These are phyloP conservation scores for Rhagoletis zephyria DNA, from an alignment of 1,140 invertebrate species.

Conservation along the genomic window DNA sequence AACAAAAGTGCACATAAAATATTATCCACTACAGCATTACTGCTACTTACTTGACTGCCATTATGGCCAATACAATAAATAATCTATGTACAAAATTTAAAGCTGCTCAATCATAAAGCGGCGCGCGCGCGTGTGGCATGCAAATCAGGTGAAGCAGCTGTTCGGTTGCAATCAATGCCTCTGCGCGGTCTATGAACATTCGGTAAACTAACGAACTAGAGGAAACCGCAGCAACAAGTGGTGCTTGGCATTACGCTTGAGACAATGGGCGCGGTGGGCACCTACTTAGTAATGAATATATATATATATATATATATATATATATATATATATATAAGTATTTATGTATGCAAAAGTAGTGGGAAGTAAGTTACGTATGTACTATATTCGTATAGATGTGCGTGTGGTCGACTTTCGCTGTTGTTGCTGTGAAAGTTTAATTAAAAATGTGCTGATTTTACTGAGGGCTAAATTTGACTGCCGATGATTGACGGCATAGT, in stretches of 20 bases:
- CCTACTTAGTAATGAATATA: neutral
- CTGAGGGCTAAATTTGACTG: neutral
- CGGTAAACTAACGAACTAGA: conserved; percentile 2
- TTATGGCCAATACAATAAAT: conserved; percentile 42
- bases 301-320: neutral
- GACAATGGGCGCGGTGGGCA: neutral
- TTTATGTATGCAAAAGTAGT: neutral
- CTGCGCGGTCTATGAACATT: neutral
- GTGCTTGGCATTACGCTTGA: neutral
- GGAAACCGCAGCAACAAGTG: neutral
- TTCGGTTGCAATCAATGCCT: neutral
- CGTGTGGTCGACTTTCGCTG: neutral
- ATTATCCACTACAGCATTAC: neutral
- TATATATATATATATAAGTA: neutral
- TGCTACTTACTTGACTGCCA: neutral
- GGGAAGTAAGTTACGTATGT: neutral
- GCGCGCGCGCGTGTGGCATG: conserved; percentile 17
- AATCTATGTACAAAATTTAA: conserved; percentile 10
- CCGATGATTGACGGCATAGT: neutral
- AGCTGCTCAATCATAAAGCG: conserved; percentile 5
- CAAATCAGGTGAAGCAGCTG: conserved; percentile 12
- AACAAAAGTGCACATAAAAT: neutral
- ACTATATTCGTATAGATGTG: neutral
- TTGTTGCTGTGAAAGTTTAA: conserved; percentile 43
- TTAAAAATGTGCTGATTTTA: conserved; percentile 1